phyloP scores from a whole-genome alignment of 2,113 vertebrate species.

The Macaca fascicularis region T2T-MFA8v1.1 NC_088376.1:139242001-139242500 shows the following conservation, averaged over 20 bases:
- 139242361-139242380: fast-evolving
- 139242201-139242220: fast-evolving
- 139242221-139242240: fast-evolving
- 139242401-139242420: background rate
- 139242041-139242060: background rate
- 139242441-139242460: background rate
- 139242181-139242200: background rate
- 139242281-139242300: fast-evolving
- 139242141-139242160: background rate
- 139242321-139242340: background rate
- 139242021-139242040: background rate
- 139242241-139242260: background rate
- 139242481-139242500: background rate
- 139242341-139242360: background rate
- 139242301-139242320: fast-evolving
- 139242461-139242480: background rate
- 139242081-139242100: fast-evolving
- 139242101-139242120: background rate
- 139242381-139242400: no score
- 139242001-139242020: background rate
- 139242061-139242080: fast-evolving
- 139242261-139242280: fast-evolving
- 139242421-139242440: background rate
- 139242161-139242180: fast-evolving
- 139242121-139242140: fast-evolving